These are phyloP conservation scores for Corythornis vintsioides DNA, from an alignment of 2,113 vertebrate species.

Conservation along the genomic window DNA sequence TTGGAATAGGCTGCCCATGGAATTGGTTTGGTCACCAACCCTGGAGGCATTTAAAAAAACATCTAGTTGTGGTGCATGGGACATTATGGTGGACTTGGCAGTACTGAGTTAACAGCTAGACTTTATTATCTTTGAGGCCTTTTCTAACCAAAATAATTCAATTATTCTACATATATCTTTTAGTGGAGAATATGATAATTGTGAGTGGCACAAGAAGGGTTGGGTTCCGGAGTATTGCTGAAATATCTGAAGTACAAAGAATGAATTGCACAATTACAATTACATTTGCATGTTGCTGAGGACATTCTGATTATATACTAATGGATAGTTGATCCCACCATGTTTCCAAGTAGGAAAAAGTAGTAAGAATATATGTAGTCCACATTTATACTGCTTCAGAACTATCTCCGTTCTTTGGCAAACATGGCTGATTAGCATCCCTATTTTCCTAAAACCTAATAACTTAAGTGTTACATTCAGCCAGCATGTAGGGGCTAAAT, in stretches of 20 bases:
- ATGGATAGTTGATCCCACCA: not conserved
- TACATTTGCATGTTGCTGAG: not conserved
- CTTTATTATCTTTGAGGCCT: not conserved
- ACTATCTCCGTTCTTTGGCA: not conserved
- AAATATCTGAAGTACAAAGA: not conserved
- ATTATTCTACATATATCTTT: not conserved
- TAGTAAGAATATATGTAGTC: not conserved
- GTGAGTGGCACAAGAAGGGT: not conserved
- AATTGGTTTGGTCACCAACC: not conserved
- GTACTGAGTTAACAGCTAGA: not conserved
- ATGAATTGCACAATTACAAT: not conserved
- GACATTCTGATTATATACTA: not conserved
- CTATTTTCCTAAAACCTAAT: not conserved
- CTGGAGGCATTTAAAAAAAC: not conserved
- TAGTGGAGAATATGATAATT: not conserved
- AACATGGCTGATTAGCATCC: not conserved
- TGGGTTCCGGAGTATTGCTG: not conserved
- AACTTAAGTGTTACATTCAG: not conserved
- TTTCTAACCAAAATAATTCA: not conserved
- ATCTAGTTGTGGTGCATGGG: not conserved
- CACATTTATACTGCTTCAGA: not conserved
- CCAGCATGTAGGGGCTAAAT: not conserved
- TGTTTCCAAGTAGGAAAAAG: not conserved
- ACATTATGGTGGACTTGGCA: not conserved
- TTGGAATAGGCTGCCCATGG: not conserved